phyloP scores from a whole-genome alignment of 2,797 vertebrate genomes.

The Rhinella marina region DNA sequence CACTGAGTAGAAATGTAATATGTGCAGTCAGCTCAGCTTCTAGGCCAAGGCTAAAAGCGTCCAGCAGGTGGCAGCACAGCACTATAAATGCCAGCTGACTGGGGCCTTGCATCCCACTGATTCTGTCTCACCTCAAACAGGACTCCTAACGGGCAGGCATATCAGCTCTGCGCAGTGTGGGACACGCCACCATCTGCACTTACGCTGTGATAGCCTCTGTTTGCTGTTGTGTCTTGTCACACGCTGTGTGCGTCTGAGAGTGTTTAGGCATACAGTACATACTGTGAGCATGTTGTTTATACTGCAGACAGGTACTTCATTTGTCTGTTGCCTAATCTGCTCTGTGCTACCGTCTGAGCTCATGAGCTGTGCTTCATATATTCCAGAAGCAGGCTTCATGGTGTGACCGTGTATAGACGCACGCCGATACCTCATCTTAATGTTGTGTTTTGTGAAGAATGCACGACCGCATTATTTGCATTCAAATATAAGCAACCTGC shows the following conservation, averaged over 20 bases:
- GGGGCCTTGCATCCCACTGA: not conserved
- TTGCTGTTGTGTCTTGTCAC: slow-evolving; percentile 56
- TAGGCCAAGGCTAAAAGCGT: not conserved
- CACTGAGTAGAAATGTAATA: slow-evolving; percentile 25
- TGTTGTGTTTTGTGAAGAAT: too few species aligned
- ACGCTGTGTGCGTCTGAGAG: slow-evolving; percentile 54
- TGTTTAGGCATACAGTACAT: slow-evolving; percentile 32
- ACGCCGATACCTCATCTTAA: not conserved
- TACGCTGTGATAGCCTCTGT: slow-evolving; percentile 58
- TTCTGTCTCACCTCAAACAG: slow-evolving; percentile 40
- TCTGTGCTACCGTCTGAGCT: slow-evolving; percentile 15
- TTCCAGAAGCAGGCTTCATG: not conserved
- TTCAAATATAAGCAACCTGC: not conserved
- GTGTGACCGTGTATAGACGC: not conserved
- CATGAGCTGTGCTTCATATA: not conserved
- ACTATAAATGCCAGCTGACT: not conserved
- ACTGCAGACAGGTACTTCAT: slow-evolving; percentile 41
- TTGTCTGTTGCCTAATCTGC: slow-evolving; percentile 38
- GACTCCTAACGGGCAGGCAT: slow-evolving; percentile 41
- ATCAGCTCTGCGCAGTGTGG: slow-evolving; percentile 56
- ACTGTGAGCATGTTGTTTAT: slow-evolving; percentile 37
- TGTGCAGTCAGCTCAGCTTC: slow-evolving; percentile 13
- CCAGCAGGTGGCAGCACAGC: slow-evolving; percentile 55
- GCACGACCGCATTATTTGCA: not conserved
- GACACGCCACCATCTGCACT: slow-evolving; percentile 58